Base-by-base conservation (phyloP, 2,113 vertebrate species). In the Excalfactoria chinensis region DNA sequence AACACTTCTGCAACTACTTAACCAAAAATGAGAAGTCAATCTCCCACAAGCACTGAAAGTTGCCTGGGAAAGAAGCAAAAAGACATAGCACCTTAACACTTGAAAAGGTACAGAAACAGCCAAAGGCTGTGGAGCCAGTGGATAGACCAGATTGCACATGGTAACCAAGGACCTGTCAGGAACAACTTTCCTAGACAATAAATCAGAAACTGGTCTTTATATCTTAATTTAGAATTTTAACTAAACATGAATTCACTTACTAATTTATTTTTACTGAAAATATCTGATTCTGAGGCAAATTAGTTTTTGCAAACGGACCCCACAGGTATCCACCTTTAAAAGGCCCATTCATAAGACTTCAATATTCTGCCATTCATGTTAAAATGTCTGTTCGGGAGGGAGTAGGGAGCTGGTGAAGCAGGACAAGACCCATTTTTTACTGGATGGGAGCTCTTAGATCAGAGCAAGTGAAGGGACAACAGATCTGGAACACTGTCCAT, bases 181-280 rank as follows among this genome's bases (percentile, higher is more conserved):
- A 28, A 35, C 11, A 83, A 37, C 6, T 5, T 5, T n/a, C 17
- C 23, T 22, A 1, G 0, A 20, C 0, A 7, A 23, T 35, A 73
- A 62, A 11, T 34, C n/a, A 44, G 43, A 74, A 81, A 44, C 3
- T 51, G 23, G 5, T 62, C 25, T 58, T 92, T 43, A 1, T 26
- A n/a, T n/a, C 34, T 68, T 72, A 78, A 78, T 74, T 70, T 34
- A 77, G 22, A 1, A 4, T 34, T 30, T 72, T 73, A 69, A 25
- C 9, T 69, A 44, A 32, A 22, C 28, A 67, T 11, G 30, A 6
- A 84, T 58, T 18, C 62, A 2, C 7, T 18, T 43, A 53, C 49
- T 87, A 20, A 16, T 30, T 32, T 40, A 40, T 88, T 78, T 32
- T 18, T 43, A 49, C 2, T 13, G 25, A 46, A 95, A 86, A 76